A percentile compares a stretch with the other conserved stretches of the same genome.
Conservation (phyloP, 1,140 invertebrate species). For the Papilio polyxenes region DNA sequence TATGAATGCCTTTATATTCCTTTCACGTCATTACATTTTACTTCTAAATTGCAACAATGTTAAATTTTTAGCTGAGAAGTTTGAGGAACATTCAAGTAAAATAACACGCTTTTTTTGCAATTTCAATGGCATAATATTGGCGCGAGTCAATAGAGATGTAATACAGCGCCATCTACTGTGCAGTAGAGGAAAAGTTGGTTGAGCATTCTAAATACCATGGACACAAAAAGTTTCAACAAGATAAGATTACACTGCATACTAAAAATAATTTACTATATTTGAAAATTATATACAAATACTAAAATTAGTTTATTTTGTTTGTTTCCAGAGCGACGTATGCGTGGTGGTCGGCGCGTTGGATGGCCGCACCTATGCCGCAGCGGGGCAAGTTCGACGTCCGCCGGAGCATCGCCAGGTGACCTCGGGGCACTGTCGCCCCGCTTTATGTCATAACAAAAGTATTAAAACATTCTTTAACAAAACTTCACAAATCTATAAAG, state of each 20-base stretch:
- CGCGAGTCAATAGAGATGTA: not conserved
- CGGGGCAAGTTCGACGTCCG: constrained; percentile 84
- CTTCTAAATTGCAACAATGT: not conserved
- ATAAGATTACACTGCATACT: not conserved
- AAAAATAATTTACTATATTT: not conserved
- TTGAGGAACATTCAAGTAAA: not conserved
- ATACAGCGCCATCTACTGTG: constrained; percentile 20
- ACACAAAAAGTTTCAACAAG: not conserved
- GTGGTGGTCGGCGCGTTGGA: constrained; percentile 55
- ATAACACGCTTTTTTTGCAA: too few species aligned
- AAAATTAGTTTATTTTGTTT: constrained; percentile 36
- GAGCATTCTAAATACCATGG: not conserved
- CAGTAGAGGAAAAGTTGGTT: not conserved
- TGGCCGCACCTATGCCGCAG: constrained; percentile 80
- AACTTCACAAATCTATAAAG: not conserved
- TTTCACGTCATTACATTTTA: constrained; percentile 24
- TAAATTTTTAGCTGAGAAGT: not conserved
- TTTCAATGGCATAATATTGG: too few species aligned
- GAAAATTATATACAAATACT: not conserved
- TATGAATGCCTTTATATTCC: constrained; percentile 25
- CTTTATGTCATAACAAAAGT: constrained; percentile 35
- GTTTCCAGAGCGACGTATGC: constrained; percentile 75
- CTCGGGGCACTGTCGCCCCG: constrained; percentile 54
- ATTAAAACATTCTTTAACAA: constrained; percentile 30
- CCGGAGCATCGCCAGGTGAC: constrained; percentile 85